Evolutionary conservation across 2,113 vertebrate genomes (phyloP), one percentile per base, ranked within the genome.

Genomic region (Pollimyrus isidori): DNA sequence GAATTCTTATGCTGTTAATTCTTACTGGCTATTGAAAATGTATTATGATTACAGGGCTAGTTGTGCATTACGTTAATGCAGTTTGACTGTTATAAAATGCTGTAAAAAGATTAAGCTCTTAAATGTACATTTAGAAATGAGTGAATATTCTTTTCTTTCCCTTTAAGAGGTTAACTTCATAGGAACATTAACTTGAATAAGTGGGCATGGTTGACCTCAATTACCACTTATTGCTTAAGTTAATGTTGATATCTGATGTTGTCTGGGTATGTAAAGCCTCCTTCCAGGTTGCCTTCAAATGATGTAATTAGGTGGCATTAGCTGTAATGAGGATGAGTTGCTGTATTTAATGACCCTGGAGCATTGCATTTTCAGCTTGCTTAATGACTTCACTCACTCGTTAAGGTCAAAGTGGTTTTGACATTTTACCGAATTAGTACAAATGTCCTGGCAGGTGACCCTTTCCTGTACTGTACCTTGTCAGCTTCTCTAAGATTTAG

Each of bases 1-100:
- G 73, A 80, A 80, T 80, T 17, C 73, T 80, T 80, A 80, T 42
- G 30, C 73, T 42, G 35, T 80, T 80, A 19, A 17, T 80, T 42
- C 73, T 42, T 80, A 35, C 35, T 80, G 73, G 30, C 73, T 80
- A 19, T 80, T 80, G 73, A 80, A 80, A 39, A 80, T 80, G 73
- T 80, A 80, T 17, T 80, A 80, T 35, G 13, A 39, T 84, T 46
- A 46, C 7, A 21, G 82, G 82, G 45, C 45, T 84, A 48, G 3
- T 48, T 46, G 39, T 48, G 82, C 82, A 84, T 84, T 84, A 84
- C 48, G 82, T 84, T 84, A 84, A 84, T 84, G 82, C 82, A n/a
- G 3, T 48, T 84, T 48, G 80, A 46, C 82, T 84, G 6, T 45
- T 84, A 46, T 84, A 84, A 84, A 23, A 84, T 84, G 23, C 17